These are phyloP conservation scores for Eucera pruinosa DNA, from an alignment of 2,888 invertebrate genomes.

Conservation along the genomic window DNA sequence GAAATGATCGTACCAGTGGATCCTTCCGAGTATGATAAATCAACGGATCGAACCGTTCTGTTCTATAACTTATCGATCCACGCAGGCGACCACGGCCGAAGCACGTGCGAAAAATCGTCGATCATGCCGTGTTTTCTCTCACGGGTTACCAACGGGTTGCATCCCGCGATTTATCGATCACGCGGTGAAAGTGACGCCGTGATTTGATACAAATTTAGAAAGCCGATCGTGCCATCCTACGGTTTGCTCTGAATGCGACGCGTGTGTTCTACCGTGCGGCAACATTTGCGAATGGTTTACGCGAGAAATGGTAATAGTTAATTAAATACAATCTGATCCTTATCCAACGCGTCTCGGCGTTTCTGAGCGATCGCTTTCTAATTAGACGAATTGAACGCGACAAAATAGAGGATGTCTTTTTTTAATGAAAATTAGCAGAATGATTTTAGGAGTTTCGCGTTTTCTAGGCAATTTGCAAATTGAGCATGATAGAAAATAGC, in stretches of 20 bases:
- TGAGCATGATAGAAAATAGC: background rate
- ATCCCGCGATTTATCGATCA: constrained; percentile 64
- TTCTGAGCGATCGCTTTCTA: constrained; percentile 3
- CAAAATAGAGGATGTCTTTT: background rate
- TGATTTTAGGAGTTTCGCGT: background rate
- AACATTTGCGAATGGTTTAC: constrained; percentile 1
- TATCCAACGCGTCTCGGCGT: constrained; percentile 13
- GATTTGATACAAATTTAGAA: constrained; percentile 82
- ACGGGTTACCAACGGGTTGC: constrained; percentile 31
- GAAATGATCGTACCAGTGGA: constrained; percentile 23
- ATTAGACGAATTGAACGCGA: background rate
- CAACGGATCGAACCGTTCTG: background rate
- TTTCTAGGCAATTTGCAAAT: background rate
- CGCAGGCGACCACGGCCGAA: constrained; percentile 16
- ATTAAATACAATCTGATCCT: constrained; percentile 37
- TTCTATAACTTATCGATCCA: constrained; percentile 44
- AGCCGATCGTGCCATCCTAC: constrained; percentile 71
- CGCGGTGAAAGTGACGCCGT: constrained; percentile 79
- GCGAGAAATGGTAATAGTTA: constrained; percentile 3
- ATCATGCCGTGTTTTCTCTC: constrained; percentile 59
- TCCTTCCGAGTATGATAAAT: constrained; percentile 33
- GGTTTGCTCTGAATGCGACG: constrained; percentile 58
- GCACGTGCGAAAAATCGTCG: constrained; percentile 42
- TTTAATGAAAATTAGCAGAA: background rate
- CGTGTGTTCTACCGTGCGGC: constrained; percentile 12